Conservation (phyloP, 2,888 invertebrate species). For the Sarcophaga variegata region DNA sequence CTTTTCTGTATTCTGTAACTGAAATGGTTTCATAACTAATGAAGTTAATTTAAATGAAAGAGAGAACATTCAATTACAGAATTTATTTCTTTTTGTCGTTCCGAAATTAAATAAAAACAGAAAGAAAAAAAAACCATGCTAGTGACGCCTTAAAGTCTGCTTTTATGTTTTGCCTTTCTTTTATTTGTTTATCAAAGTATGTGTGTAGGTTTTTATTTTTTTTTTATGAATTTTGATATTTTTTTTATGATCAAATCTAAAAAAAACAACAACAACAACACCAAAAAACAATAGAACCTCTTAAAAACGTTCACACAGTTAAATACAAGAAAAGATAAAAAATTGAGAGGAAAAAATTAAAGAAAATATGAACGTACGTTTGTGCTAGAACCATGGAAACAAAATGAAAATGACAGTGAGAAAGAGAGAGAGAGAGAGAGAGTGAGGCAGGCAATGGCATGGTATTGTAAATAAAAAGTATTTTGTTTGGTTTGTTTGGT, state of each 20-base stretch:
- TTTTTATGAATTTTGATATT: neutral
- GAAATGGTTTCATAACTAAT: conserved; percentile 2
- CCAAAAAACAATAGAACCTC: conserved; percentile 1
- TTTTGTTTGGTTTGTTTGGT: conserved; percentile 23
- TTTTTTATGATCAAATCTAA: neutral
- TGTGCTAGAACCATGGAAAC: neutral
- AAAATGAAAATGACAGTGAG: no score
- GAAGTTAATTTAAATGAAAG: conserved; percentile 13
- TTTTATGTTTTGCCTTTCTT: neutral
- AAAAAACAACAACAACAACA: neutral
- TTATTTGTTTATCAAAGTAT: neutral
- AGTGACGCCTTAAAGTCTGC: conserved; percentile 44
- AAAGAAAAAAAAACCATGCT: neutral
- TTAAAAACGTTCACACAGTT: conserved; percentile 5
- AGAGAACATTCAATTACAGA: neutral
- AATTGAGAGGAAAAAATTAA: neutral
- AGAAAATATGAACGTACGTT: neutral
- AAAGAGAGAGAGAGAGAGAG: no score
- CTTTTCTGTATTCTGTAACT: neutral
- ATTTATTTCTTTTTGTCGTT: neutral
- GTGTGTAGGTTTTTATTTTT: conserved; percentile 4
- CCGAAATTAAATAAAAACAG: no score
- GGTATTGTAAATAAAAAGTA: conserved; percentile 23
- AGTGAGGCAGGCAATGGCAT: no score
- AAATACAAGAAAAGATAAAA: conserved; percentile 6